phyloP scores from a whole-genome alignment of 2,888 invertebrate genomes.

The Coelinius sp. region DNA sequence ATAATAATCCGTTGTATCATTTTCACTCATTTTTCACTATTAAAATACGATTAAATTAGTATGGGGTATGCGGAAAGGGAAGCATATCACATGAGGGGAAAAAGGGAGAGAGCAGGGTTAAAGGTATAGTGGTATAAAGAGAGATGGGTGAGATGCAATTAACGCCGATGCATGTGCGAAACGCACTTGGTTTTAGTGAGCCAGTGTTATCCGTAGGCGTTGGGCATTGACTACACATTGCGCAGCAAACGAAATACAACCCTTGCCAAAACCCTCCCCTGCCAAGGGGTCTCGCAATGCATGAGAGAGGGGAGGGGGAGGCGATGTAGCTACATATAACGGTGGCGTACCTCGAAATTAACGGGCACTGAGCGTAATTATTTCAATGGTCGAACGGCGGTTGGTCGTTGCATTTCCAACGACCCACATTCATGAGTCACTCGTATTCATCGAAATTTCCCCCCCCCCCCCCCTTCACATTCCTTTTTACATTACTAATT shows the following conservation, averaged over 20 bases:
- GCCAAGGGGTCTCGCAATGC: conserved; percentile 21
- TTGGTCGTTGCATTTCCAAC: conserved; percentile 48
- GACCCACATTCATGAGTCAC: conserved; percentile 44
- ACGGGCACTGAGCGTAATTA: conserved; percentile 67
- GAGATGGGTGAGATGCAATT: conserved; percentile 44
- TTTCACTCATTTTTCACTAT: too few species aligned
- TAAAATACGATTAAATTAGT: not conserved
- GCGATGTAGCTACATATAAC: conserved; percentile 47
- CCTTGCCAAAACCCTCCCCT: not conserved
- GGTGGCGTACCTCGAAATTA: conserved; percentile 65
- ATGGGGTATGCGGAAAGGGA: not conserved
- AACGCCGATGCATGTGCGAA: conserved; percentile 43
- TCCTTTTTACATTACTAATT: not conserved
- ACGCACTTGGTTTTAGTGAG: conserved; percentile 40
- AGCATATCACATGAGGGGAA: not conserved
- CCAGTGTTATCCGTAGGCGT: not conserved
- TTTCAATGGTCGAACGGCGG: conserved; percentile 62
- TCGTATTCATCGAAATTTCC: conserved; percentile 9
- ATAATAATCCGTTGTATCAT: too few species aligned
- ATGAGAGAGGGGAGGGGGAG: not conserved
- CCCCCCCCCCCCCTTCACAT: not conserved
- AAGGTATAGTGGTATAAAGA: conserved; percentile 36
- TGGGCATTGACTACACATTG: conserved; percentile 29
- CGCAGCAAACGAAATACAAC: not conserved
- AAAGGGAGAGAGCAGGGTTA: not conserved